phyloP scores from a whole-genome alignment of 2,113 vertebrate species.

The Muscicapa adusta region DNA sequence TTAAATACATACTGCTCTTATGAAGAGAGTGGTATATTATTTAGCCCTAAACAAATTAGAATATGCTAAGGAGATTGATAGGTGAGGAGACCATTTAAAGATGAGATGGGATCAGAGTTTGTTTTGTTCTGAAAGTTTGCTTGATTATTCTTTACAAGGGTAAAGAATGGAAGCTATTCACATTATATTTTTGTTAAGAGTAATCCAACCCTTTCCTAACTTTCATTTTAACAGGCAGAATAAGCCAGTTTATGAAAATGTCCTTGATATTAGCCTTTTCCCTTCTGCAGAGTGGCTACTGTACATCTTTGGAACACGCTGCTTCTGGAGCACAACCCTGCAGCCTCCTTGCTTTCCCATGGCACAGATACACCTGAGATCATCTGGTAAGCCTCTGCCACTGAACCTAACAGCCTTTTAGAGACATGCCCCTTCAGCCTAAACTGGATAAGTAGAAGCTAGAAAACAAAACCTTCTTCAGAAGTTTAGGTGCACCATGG shows the following conservation, averaged over 20 bases:
- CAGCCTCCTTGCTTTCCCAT: fast-evolving
- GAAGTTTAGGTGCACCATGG: neutral
- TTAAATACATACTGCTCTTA: neutral
- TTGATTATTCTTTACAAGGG: neutral
- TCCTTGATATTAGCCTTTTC: neutral
- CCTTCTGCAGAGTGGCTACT: neutral
- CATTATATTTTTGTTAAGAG: neutral
- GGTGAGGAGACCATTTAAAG: neutral
- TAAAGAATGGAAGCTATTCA: neutral
- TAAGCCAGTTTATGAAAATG: neutral
- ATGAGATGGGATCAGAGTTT: neutral
- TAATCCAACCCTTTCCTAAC: neutral
- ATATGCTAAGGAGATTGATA: neutral
- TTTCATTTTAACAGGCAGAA: neutral
- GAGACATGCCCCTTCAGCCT: neutral
- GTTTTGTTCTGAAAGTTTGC: neutral
- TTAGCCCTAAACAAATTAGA: neutral
- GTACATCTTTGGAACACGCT: neutral
- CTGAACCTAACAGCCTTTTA: neutral
- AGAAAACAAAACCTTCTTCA: neutral
- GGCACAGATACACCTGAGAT: neutral
- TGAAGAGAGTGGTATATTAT: neutral
- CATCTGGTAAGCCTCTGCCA: neutral
- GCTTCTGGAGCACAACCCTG: neutral
- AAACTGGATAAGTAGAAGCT: neutral